Percentiles rank a stretch among this genome's conserved stretches.
These are phyloP conservation scores for Fundulus diaphanus DNA, from an alignment of 2,797 vertebrate genomes.

Conservation along the genomic window DNA sequence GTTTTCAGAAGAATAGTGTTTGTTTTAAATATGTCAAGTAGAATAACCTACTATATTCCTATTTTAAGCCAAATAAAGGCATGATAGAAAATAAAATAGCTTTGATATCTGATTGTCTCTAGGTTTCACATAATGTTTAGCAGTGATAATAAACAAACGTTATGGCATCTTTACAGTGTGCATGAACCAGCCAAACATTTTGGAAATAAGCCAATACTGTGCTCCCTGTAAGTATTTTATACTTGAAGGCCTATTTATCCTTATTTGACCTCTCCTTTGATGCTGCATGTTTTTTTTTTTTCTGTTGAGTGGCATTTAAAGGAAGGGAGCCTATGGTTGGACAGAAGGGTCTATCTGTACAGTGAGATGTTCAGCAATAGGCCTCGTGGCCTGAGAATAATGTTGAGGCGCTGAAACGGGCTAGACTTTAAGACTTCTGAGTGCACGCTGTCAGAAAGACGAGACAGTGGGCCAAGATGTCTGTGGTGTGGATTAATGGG, in stretches of 20 bases:
- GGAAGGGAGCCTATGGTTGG: conserved; percentile 29
- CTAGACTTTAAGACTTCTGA: conserved; percentile 62
- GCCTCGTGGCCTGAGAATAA: conserved; percentile 55
- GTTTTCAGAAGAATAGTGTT: not conserved
- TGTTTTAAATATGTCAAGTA: not conserved
- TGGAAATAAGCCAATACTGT: not conserved
- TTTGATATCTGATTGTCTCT: not conserved
- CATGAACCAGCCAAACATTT: not conserved
- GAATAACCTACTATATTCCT: not conserved
- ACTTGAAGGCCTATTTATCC: conserved; percentile 25
- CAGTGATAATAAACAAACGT: too few species aligned
- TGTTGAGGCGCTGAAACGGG: conserved; percentile 29
- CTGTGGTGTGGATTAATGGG: conserved; percentile 90
- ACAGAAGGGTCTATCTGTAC: conserved; percentile 46
- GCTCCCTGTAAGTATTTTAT: not conserved
- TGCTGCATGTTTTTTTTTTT: conserved; percentile 21
- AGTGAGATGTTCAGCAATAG: conserved; percentile 47
- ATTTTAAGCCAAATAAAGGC: not conserved
- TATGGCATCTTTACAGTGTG: not conserved
- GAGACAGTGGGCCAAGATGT: conserved; percentile 84
- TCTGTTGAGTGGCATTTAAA: conserved; percentile 25
- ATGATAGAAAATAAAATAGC: not conserved
- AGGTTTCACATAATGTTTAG: not conserved
- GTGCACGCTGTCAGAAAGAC: conserved; percentile 73
- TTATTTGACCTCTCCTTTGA: conserved; percentile 53